phyloP scores from a whole-genome alignment of 2,797 vertebrate genomes.

The Esox lucius region DNA sequence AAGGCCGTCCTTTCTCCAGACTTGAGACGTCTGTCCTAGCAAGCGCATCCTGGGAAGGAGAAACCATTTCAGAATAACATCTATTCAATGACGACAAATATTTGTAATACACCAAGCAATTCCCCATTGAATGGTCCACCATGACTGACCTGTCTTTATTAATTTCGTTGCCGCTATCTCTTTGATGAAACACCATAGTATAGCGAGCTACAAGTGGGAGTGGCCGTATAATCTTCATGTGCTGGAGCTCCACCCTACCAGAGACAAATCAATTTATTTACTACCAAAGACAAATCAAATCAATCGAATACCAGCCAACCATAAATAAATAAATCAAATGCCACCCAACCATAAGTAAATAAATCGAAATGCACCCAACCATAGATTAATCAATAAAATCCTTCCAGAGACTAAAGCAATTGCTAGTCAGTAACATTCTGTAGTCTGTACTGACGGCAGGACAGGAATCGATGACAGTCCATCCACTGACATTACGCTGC shows the following conservation, averaged over 20 bases:
- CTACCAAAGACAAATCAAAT: too few species aligned
- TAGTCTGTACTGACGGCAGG: not conserved
- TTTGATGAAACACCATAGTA: conserved; percentile 94
- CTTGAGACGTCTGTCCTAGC: conserved; percentile 75
- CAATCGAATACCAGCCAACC: too few species aligned
- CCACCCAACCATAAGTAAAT: too few species aligned
- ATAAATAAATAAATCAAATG: too few species aligned
- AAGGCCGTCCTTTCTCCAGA: conserved; percentile 90
- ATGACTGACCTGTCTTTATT: conserved; percentile 84
- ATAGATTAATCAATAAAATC: conserved; percentile 13
- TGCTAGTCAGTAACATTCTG: too few species aligned
- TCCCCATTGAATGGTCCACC: not conserved
- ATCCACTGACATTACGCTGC: not conserved
- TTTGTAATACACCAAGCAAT: not conserved
- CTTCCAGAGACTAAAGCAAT: not conserved
- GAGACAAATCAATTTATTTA: conserved; percentile 10
- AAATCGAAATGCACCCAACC: too few species aligned
- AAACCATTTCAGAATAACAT: not conserved
- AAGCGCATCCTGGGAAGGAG: conserved; percentile 82
- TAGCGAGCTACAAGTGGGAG: conserved; percentile 84
- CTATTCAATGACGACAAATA: not conserved
- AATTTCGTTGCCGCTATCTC: conserved; percentile 89
- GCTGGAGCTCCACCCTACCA: conserved; percentile 85
- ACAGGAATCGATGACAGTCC: not conserved
- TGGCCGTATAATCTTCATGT: conserved; percentile 87